Evolutionary conservation across 2,113 vertebrate genomes (phyloP), one percentile per base, ranked within the genome.

Genomic region (Menidia beryllina): DNA sequence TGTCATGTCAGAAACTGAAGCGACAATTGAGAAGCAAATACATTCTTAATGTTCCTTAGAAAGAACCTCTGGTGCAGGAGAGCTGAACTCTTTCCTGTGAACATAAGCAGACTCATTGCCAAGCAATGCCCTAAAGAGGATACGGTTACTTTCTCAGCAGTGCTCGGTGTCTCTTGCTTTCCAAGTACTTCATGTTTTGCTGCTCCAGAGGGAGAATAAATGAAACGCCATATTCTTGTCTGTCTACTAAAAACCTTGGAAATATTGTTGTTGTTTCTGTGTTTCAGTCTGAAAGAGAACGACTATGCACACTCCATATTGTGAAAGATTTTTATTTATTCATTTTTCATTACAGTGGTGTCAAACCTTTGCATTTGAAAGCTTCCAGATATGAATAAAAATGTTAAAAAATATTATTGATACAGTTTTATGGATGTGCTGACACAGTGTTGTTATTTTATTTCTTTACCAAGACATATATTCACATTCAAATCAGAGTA

Each of bases 121-220:
- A 45, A 62, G 79, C 77, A 58, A 4, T 25, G 54, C 17, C 49
- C 61, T 47, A 36, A 17, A 65, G 64, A 73, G 82, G 79, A 81
- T 88, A 81, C 4, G 7, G 75, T 89, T 86, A 73, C 84, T 79
- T 87, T 88, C 83, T 75, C 13, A 56, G 84, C 70, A 86, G 73
- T 41, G 17, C 76, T 70, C 15, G n/a, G 34, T n/a, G 69, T 65
- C 53, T 77, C 26, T 54, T 56, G n/a, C 64, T 82, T 89, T 86
- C 86, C 66, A 64, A 82, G 83, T 21, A 70, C 56, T 51, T 19
- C 24, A 15, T 27, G 45, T 74, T 43, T 71, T 30, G 13, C 36
- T 79, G 47, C 41, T 69, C 23, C 23, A 51, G 30, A 24, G 21
- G 20, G 2, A 27, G 38, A 53, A 68, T 0, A 69, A 63, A 66